phyloP scores from a whole-genome alignment of 1,140 invertebrate species.

The Hirudo medicinalis region DNA sequence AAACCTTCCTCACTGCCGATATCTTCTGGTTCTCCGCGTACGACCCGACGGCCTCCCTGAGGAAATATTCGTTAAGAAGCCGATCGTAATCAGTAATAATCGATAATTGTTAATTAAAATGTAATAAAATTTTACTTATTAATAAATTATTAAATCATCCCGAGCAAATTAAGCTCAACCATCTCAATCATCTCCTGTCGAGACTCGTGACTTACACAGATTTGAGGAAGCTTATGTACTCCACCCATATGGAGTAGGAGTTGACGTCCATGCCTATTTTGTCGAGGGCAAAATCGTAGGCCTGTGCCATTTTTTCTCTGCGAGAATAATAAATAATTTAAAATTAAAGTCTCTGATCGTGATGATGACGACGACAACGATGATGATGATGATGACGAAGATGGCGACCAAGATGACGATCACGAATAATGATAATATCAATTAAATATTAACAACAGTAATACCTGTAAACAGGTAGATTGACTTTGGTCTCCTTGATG shows the following conservation, averaged over 20 bases:
- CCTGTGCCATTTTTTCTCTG: constrained; percentile 98
- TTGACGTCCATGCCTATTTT: constrained; percentile 97
- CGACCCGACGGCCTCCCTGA: constrained; percentile 77
- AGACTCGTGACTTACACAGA: constrained; percentile 54
- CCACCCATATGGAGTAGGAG: constrained; percentile 89
- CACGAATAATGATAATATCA: no score
- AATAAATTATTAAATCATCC: background rate
- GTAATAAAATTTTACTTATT: background rate
- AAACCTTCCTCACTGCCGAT: constrained; percentile 87
- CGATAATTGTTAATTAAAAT: no score
- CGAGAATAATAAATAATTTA: constrained; percentile 10
- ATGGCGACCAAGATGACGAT: no score
- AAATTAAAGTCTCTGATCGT: background rate
- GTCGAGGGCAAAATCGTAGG: constrained; percentile 95
- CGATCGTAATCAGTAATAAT: background rate
- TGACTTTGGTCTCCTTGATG: constrained; percentile 91
- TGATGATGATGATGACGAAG: no score
- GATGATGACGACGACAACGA: no score
- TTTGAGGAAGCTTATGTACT: constrained; percentile 95
- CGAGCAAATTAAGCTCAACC: background rate
- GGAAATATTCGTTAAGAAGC: constrained; percentile 20
- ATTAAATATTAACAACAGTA: background rate
- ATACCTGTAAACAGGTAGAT: constrained; percentile 83
- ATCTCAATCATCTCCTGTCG: no score
- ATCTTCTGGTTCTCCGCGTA: constrained; percentile 99